These are phyloP conservation scores for Magallana gigas DNA, from an alignment of 1,140 invertebrate genomes.

Conservation along the genomic window DNA sequence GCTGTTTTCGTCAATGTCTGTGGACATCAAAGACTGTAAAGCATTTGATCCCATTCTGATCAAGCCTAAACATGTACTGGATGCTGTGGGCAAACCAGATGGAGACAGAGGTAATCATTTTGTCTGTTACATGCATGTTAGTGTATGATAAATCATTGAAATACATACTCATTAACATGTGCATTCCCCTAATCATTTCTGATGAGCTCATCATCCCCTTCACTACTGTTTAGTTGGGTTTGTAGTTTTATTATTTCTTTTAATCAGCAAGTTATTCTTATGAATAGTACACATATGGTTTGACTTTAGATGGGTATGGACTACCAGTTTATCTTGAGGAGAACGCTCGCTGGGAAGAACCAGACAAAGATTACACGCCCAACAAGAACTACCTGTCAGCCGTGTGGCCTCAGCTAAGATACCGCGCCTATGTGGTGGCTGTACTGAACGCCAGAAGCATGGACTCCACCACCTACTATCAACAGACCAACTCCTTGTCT, in stretches of 20 bases:
- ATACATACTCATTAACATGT: too few species aligned
- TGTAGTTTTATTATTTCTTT: too few species aligned
- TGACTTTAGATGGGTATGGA: slow-evolving; percentile 45
- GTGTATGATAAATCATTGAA: too few species aligned
- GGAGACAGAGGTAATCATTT: neutral
- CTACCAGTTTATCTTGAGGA: slow-evolving; percentile 41
- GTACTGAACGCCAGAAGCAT: slow-evolving; percentile 50
- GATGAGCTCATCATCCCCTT: too few species aligned
- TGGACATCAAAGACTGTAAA: slow-evolving; percentile 55
- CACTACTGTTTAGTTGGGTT: too few species aligned
- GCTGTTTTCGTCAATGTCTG: slow-evolving; percentile 47
- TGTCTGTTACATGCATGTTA: too few species aligned
- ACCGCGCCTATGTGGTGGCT: slow-evolving; percentile 56
- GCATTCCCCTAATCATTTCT: too few species aligned
- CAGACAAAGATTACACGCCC: slow-evolving; percentile 61
- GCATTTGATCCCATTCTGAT: slow-evolving; percentile 57
- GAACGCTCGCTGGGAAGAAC: slow-evolving; percentile 52
- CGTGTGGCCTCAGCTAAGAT: slow-evolving; percentile 62
- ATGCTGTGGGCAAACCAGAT: slow-evolving; percentile 52
- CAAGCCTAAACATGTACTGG: slow-evolving; percentile 55
- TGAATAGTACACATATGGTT: neutral
- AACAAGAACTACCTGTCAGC: slow-evolving; percentile 61
- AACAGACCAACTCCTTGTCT: neutral
- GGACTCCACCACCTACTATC: slow-evolving; percentile 49
- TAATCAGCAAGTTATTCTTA: too few species aligned